Evolutionary conservation across 1,140 invertebrate genomes (phyloP), one percentile per base, ranked within the genome.

Genomic region (Globodera ellingtonae): DNA sequence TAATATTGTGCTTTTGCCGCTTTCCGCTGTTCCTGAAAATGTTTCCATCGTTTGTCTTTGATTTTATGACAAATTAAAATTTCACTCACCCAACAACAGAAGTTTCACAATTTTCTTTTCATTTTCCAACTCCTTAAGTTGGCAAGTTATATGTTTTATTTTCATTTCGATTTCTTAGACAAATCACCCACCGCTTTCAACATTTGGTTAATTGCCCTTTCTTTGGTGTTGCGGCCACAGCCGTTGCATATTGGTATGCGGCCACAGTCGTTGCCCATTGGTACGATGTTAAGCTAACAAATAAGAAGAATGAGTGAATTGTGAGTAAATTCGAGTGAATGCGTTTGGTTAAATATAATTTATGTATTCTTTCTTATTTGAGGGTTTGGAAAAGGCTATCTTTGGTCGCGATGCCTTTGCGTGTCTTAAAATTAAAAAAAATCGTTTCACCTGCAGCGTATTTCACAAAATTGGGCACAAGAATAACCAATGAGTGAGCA

Each of bases 1-100:
- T 8, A 85, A 70, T 7, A 85, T 72, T 72, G 84, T 85, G 44
- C 78, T 81, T 59, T 85, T 85, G 66, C 84, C 84, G 44, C 84
- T 81, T 66, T 85, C 84, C 44, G 79, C 84, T 44, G 84, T 83
- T 18, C 84, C 84, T 84, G 59, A 7, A 81, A 70, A 15, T 35
- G 47, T 9, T n/a, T 75, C 13, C 21, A 21, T 13, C 13, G 59
- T 65, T 21, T 65, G 59, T 21, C 13, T 21, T 65, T 65, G 13
- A 21, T 70, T 70, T 47, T 44, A 24, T 35, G 10, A 44, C 10
- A 1, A 70, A 15, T 9, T 10, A 7, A 24, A 70, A 70, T 44
- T 62, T 6, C 35, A 7, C 24, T 70, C 21, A 76, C 52, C 75
- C 18, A 77, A 9, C 6, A 77, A 13, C 21, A 77, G 24, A 24